Conservation (phyloP, 2,888 invertebrate genomes). For the Orthonychiurus folsomi region DNA sequence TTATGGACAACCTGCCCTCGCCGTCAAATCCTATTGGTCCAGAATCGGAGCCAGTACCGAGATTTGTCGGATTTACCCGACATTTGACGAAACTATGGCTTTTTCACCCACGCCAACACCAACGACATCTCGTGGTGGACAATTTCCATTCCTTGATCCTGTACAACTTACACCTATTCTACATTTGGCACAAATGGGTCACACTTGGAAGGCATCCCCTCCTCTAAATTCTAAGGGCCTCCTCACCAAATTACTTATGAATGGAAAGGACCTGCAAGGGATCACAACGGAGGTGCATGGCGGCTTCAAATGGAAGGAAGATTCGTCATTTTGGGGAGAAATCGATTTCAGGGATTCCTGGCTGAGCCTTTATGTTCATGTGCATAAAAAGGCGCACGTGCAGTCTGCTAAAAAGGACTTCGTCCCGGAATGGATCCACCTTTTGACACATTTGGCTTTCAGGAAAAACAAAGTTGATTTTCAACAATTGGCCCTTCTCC, state of each 20-base stretch:
- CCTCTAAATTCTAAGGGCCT: neutral
- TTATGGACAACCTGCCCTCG: slow-evolving; percentile 4
- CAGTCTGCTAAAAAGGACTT: slow-evolving; percentile 1
- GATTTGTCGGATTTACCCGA: slow-evolving; percentile 8
- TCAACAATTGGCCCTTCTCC: slow-evolving; percentile 12
- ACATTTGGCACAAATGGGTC: slow-evolving; percentile 8
- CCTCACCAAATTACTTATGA: slow-evolving; percentile 11
- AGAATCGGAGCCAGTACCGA: slow-evolving; percentile 12
- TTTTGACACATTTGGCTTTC: slow-evolving; percentile 17
- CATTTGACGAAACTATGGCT: slow-evolving; percentile 5
- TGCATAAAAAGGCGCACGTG: neutral
- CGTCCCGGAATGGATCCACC: slow-evolving; percentile 14
- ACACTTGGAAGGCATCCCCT: slow-evolving; percentile 9
- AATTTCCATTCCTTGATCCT: slow-evolving; percentile 6
- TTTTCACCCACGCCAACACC: neutral
- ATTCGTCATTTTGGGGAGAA: slow-evolving; percentile 10
- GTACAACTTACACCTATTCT: neutral
- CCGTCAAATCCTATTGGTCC: slow-evolving; percentile 13
- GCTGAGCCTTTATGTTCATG: slow-evolving; percentile 19
- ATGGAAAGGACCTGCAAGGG: slow-evolving; percentile 17
- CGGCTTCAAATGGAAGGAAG: slow-evolving; percentile 18
- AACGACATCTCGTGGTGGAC: neutral
- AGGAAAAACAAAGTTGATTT: slow-evolving; percentile 7
- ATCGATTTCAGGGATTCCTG: slow-evolving; percentile 17
- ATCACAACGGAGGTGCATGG: neutral